Evolutionary conservation across 2,888 invertebrate species (phyloP), one percentile per base, ranked within the genome.

Genomic region (Epistrophe grossulariae): DNA sequence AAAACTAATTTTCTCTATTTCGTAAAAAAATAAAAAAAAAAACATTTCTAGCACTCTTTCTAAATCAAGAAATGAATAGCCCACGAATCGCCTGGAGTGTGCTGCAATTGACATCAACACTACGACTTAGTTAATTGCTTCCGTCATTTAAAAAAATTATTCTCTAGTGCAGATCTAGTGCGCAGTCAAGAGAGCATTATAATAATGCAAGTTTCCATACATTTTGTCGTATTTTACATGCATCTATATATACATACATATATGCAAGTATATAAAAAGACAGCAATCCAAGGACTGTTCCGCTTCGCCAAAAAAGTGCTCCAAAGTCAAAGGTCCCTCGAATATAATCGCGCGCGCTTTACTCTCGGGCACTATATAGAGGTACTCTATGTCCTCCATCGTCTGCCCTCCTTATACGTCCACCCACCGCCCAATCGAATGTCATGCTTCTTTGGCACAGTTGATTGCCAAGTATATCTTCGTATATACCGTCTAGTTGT

Each of bases 401-500:
- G 64, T 59, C 66, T 40, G 66, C 74, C 57, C 5, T 62, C 15
- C 28, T 48, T 4, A 62, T 43, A 35, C 66, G 45, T 83, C 68
- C 73, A 83, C 83, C 77, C 73, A 66, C 78, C 76, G 55, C 77
- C 80, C 80, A 80, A 71, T 57, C 71, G 79, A 83, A 79, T 83
- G 83, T 79, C 87, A 83, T 79, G 87, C 55, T 79, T 79, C 66
- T 60, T 76, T 66, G 48, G 71, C 35, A 28, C 28, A 79, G 66
- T 74, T 82, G 85, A 82, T 87, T 78, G 77, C 82, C 57, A 81
- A 82, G 79, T 72, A 76, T 87, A 83, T 87, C 79, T 85, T 87
- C 87, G 79, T 83, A 83, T 83, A n/a, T n/a, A n/a, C n/a, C 62
- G 83, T 66, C 38, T 74, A 59, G 55, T 55, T 13, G 19, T 74